Base-by-base conservation (phyloP, 2,797 vertebrate species). In the Salmo trutta region DNA sequence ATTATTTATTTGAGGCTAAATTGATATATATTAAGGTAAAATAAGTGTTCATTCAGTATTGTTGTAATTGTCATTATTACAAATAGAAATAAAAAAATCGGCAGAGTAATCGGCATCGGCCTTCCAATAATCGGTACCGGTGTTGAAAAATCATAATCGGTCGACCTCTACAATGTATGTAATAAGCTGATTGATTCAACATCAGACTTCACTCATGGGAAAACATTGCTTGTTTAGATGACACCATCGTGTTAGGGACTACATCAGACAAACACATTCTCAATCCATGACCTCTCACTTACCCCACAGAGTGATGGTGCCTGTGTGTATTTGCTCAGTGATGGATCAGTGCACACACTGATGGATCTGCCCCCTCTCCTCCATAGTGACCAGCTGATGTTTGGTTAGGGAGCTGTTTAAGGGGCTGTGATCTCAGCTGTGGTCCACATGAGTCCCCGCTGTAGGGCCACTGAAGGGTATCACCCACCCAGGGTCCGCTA, bases 391-490 rank as follows among this genome's bases (percentile, higher is more conserved):
- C 75, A 67, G 75, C 56, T 69, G 71, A 68, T 16, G 54, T 79
- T 77, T 82, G 79, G 82, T 83, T 52, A 67, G 78, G 65, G 73
- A 74, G 21, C 71, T 74, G 76, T 69, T 85, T 69, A 77, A 69
- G 66, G 75, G 69, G 24, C 52, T 33, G 12, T 75, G 85, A 71
- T 75, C 90, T 88, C 92, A 92, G 90, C 89, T 91, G 90, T 80
- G 24, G 72, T 74, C 82, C 86, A 87, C 83, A 83, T 78, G 81
- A 81, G 84, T 78, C 83, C 33, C 59, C 59, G 59, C 59, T 16
- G 59, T 36, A 14, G 24, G 77, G 66, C 75, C 70, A 65, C 71
- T 59, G 71, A 78, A 47, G 79, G 75, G 65, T 76, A 73, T 64
- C 59, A 59, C 19, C 19, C 54, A 7, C 2, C 54, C 54, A 79